These are phyloP conservation scores for Sminthurides bifidus DNA, from an alignment of 1,140 invertebrate genomes.

Conservation along the genomic window DNA sequence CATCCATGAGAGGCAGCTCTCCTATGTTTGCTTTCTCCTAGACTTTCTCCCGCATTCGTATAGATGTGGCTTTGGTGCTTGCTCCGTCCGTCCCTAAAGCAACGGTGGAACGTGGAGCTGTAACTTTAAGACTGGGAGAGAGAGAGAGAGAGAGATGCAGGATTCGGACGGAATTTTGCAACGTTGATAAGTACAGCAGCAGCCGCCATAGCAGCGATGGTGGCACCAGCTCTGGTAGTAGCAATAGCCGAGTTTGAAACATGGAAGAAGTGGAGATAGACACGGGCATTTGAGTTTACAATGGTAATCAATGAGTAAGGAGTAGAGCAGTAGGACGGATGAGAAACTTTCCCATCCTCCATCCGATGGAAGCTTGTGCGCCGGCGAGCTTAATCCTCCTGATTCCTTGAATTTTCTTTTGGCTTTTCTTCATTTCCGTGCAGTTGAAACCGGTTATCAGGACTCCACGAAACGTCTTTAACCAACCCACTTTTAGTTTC, in stretches of 20 bases:
- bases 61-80: too few species aligned
- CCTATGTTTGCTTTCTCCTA: too few species aligned
- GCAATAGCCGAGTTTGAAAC: not conserved
- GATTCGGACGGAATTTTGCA: not conserved
- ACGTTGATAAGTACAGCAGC: too few species aligned
- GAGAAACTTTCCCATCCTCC: too few species aligned
- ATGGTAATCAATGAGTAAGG: conserved; percentile 17
- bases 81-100: too few species aligned
- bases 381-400: conserved; percentile 16
- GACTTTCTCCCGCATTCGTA: too few species aligned
- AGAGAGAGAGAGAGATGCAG: not conserved
- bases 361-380: conserved; percentile 12
- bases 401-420: conserved; percentile 22
- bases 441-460: conserved; percentile 18
- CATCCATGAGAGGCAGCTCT: too few species aligned
- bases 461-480: conserved; percentile 14
- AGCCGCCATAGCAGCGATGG: not conserved
- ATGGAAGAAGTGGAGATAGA: not conserved
- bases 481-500: conserved; percentile 13
- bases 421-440: conserved; percentile 19
- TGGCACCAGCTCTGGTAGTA: not conserved
- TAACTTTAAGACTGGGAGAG: not conserved
- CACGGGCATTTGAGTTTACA: not conserved
- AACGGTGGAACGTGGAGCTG: not conserved
- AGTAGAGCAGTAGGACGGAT: conserved; percentile 9